Conservation (phyloP, 1,140 invertebrate species). For the Solenopsis fugax region DNA sequence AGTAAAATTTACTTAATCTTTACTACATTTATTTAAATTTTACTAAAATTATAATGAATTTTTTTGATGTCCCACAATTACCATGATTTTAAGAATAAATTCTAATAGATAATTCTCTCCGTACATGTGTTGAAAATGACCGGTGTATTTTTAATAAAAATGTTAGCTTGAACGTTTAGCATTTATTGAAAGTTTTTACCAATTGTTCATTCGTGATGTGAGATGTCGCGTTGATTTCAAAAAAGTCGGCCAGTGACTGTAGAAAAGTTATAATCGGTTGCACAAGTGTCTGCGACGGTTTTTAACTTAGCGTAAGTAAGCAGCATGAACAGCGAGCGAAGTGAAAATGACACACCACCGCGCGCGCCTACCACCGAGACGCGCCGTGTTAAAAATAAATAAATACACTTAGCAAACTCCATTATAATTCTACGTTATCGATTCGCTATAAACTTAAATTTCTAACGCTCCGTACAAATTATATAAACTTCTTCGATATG, state of each 20-base stretch:
- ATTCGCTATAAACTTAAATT: slow-evolving; percentile 23
- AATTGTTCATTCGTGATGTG: slow-evolving; percentile 73
- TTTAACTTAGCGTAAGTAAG: background rate
- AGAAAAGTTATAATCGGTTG: slow-evolving; percentile 19
- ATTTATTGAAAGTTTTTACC: background rate
- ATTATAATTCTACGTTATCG: background rate
- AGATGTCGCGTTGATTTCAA: slow-evolving; percentile 56
- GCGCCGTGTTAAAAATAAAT: slow-evolving; percentile 39
- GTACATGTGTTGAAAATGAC: background rate
- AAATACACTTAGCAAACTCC: slow-evolving; percentile 43
- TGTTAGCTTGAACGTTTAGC: background rate
- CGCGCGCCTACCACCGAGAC: background rate
- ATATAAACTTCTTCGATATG: slow-evolving; percentile 11
- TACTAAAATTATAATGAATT: too few species aligned
- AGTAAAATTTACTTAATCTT: too few species aligned
- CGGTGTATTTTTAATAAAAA: background rate
- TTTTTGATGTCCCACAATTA: too few species aligned
- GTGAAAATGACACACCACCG: background rate
- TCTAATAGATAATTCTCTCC: too few species aligned
- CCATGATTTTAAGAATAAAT: too few species aligned
- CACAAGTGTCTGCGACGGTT: background rate
- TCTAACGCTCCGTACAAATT: slow-evolving; percentile 18
- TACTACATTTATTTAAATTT: too few species aligned
- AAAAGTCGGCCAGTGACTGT: background rate
- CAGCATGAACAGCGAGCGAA: background rate